These are phyloP conservation scores for Himalopsyche anomala DNA, from an alignment of 2,888 invertebrate species.

Conservation along the genomic window DNA sequence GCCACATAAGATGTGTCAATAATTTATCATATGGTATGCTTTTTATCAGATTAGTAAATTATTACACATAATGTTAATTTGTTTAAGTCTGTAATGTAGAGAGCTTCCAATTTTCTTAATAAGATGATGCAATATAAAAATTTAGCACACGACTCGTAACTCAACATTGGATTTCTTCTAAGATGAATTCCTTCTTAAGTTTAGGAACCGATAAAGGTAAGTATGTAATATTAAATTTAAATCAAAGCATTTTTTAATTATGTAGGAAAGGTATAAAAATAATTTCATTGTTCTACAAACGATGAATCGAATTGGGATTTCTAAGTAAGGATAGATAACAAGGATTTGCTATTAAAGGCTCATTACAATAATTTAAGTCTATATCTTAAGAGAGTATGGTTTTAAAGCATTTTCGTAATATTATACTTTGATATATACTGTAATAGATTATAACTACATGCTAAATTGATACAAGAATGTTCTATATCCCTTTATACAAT, in stretches of 20 bases:
- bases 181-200: too few species aligned
- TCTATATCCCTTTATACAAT: not conserved
- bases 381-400: conserved; percentile 37
- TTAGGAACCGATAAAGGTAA: not conserved
- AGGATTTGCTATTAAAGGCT: conserved; percentile 53
- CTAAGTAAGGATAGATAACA: conserved; percentile 55
- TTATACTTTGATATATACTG: conserved; percentile 10
- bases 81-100: too few species aligned
- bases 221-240: conserved; percentile 11
- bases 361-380: conserved; percentile 35
- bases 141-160: too few species aligned
- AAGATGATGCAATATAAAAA: too few species aligned
- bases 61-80: too few species aligned
- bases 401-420: conserved; percentile 40
- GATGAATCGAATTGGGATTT: conserved; percentile 18
- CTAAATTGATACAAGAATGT: too few species aligned
- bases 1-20: too few species aligned
- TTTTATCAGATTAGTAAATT: too few species aligned
- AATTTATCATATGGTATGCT: too few species aligned
- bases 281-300: conserved; percentile 32
- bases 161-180: too few species aligned
- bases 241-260: not conserved
- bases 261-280: conserved; percentile 40
- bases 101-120: too few species aligned
- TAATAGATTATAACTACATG: not conserved